Evolutionary conservation across 2,797 vertebrate genomes (phyloP), one percentile per base, ranked within the genome.

Genomic region (Gymnothorax reevesii): DNA sequence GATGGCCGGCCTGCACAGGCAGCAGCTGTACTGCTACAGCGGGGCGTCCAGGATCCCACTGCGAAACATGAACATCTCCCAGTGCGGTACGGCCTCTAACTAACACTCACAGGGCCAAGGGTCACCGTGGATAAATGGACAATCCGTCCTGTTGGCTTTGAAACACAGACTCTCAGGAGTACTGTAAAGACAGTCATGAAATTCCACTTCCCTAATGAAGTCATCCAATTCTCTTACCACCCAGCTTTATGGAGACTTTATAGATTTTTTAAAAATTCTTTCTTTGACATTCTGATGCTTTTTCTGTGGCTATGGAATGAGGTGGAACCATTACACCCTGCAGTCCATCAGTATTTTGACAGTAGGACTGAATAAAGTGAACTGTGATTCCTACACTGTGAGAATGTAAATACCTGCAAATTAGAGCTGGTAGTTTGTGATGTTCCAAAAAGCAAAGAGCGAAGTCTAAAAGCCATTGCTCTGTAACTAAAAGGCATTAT

Each of bases 41-140:
- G 90, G 94, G 25, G 90, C 92, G 0, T 94, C 90, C 66, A 95
- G 92, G 80, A 97, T 98, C 49, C 94, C 94, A 0, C 94, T 99
- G 62, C 95, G 95, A 87, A 94, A 96, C 57, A 98, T 99, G 97
- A 98, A 98, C 93, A 97, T 99, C 92, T 97, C 96, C 62, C 96
- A 95, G 69, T 99, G 98, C 0, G 98, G 98, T 99, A 94, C 95
- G 96, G 57, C 57, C 57, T 22, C 4, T 64, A 7, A 22, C 62
- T 64, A 64, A 64, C 17, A 64, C 12, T 5, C 12, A 64, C 17
- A 64, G 22, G 66, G 55, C 27, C 80, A 75, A 75, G 42, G 27
- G 71, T 75, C 71, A 42, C 71, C 4, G 27, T 3, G 57, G 57
- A 10, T 15, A 59, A 59, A 62, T 17, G 1, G 2, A 13, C 85